phyloP scores from a whole-genome alignment of 2,113 vertebrate genomes.

The Aphelocoma coerulescens region DNA sequence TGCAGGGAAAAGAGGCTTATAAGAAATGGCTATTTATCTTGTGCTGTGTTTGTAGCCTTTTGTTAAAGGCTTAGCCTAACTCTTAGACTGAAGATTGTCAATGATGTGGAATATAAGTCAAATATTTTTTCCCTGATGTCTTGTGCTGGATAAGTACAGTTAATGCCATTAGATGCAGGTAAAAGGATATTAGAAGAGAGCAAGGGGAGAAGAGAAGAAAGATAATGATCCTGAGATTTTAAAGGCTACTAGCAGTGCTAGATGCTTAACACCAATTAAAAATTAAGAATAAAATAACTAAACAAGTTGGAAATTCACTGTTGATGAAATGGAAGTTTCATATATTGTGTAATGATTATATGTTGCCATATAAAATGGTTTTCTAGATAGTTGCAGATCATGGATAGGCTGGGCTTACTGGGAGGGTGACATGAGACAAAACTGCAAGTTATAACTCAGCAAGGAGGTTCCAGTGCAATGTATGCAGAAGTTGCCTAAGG shows the following conservation, averaged over 20 bases:
- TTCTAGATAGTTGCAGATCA: not conserved
- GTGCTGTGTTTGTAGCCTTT: not conserved
- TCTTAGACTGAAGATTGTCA: not conserved
- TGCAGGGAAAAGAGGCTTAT: not conserved
- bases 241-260: not conserved
- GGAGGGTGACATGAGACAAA: not conserved
- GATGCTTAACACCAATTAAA: not conserved
- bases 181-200: not conserved
- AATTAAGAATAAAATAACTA: not conserved
- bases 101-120: not conserved
- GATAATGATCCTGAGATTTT: not conserved
- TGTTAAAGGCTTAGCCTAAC: not conserved
- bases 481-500: not conserved
- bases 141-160: not conserved
- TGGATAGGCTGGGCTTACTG: not conserved
- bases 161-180: not conserved
- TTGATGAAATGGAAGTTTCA: not conserved
- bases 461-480: not conserved
- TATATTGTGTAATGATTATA: not conserved
- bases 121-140: not conserved
- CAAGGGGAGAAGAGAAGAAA: not conserved
- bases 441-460: not conserved
- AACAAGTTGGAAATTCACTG: not conserved
- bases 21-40: not conserved
- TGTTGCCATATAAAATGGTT: not conserved